Evolutionary conservation across 2,888 invertebrate species (phyloP).

Genomic region (Deilephila elpenor): DNA sequence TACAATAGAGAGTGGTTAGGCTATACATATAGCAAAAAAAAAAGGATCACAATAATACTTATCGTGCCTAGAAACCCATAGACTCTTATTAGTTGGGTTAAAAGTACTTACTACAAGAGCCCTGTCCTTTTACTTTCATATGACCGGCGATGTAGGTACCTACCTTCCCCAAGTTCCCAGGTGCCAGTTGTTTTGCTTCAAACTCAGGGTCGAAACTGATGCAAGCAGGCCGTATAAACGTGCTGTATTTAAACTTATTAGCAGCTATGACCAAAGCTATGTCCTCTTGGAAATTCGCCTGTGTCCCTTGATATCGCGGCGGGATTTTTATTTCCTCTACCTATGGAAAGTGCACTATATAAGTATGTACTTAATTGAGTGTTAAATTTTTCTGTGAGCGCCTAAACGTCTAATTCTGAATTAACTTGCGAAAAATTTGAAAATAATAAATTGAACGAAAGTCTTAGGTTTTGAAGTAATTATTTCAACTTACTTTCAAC

Average conservation of each 20-base stretch:
- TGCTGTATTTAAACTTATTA: conserved; percentile 63
- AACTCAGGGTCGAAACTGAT: conserved; percentile 63
- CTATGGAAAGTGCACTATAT: conserved; percentile 41
- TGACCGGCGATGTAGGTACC: neutral
- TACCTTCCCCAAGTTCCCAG: conserved; percentile 49
- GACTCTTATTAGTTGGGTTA: no score
- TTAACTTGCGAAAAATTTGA: no score
- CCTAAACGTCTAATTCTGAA: neutral
- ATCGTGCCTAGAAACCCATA: neutral
- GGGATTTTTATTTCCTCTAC: conserved; percentile 71
- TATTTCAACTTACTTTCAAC: no score
- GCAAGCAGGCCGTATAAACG: conserved; percentile 81
- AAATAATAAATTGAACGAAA: no score
- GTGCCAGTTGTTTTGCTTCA: conserved; percentile 51
- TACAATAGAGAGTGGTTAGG: no score
- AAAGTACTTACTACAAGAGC: no score
- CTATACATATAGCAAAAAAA: no score
- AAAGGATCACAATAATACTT: no score
- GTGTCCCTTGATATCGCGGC: conserved; percentile 73
- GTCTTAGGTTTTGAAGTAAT: no score
- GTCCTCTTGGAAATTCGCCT: conserved; percentile 83
- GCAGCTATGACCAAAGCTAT: conserved; percentile 78
- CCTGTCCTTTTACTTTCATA: neutral
- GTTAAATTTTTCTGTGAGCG: neutral
- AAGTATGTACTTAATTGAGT: no score